phyloP scores from a whole-genome alignment of 2,797 vertebrate species.

The Hylomyscus alleni region DNA sequence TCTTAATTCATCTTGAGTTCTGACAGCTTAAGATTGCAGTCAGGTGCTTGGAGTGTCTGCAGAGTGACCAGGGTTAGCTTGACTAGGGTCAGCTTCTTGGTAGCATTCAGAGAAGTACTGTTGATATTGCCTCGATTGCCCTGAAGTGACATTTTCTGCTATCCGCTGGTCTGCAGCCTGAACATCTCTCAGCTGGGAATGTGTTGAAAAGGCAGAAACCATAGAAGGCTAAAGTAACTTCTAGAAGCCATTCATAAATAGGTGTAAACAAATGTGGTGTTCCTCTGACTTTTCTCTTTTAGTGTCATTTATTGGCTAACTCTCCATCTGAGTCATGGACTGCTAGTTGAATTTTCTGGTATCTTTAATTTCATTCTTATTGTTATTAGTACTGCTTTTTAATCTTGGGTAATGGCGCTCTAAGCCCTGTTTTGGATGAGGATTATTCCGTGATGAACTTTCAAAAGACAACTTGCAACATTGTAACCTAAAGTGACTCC shows the following conservation, averaged over 20 bases:
- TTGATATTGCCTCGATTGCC: neutral
- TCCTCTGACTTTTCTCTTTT: constrained; percentile 16
- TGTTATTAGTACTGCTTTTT: neutral
- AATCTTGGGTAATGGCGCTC: neutral
- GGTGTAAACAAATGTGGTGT: neutral
- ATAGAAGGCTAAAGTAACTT: neutral
- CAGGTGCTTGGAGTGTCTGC: neutral
- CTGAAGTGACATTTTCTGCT: constrained; percentile 6
- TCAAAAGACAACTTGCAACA: neutral
- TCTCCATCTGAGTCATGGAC: neutral
- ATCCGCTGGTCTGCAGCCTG: neutral
- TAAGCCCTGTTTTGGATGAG: neutral
- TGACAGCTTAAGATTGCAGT: constrained; percentile 20
- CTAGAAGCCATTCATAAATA: constrained; percentile 6
- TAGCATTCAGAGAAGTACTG: neutral
- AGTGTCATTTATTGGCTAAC: neutral
- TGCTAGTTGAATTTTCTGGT: neutral
- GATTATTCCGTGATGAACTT: neutral
- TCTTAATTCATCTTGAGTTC: neutral
- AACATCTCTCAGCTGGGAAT: neutral
- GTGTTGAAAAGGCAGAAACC: constrained; percentile 9
- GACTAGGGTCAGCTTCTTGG: too few species aligned
- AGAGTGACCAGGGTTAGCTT: constrained; percentile 37
- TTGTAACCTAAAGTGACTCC: neutral
- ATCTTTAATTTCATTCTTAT: neutral